phyloP scores from a whole-genome alignment of 2,113 vertebrate species.

The Phocoena phocoena region DNA sequence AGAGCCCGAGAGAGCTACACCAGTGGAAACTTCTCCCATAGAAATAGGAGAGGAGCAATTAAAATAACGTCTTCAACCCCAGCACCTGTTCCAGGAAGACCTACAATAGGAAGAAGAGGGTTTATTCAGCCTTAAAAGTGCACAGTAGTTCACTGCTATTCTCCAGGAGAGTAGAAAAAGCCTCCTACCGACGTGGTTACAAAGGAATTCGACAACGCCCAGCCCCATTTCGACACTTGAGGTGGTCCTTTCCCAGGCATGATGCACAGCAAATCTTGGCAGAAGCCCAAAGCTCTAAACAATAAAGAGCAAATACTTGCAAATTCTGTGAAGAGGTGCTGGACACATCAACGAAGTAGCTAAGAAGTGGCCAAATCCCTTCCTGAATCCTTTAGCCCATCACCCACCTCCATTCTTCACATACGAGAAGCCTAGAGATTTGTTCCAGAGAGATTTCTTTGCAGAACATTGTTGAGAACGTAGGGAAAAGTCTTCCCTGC shows the following conservation, averaged over 20 bases:
- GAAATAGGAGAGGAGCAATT: background rate
- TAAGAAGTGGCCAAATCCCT: background rate
- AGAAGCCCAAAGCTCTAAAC: background rate
- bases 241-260: background rate
- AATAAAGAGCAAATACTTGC: background rate
- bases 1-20: background rate
- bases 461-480: background rate
- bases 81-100: no score
- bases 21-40: background rate
- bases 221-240: background rate
- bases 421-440: background rate
- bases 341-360: background rate
- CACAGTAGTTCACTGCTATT: background rate
- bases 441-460: background rate
- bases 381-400: background rate
- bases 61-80: background rate
- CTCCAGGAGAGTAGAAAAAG: background rate
- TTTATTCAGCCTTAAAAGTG: no score
- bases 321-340: background rate
- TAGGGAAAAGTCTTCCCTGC: background rate
- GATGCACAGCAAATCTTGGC: conserved; percentile 12
- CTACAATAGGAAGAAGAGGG: no score
- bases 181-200: background rate
- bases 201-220: background rate
- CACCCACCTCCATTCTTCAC: background rate